Base-by-base conservation (phyloP, 2,888 invertebrate species). In the Drosophila seclusa region DNA sequence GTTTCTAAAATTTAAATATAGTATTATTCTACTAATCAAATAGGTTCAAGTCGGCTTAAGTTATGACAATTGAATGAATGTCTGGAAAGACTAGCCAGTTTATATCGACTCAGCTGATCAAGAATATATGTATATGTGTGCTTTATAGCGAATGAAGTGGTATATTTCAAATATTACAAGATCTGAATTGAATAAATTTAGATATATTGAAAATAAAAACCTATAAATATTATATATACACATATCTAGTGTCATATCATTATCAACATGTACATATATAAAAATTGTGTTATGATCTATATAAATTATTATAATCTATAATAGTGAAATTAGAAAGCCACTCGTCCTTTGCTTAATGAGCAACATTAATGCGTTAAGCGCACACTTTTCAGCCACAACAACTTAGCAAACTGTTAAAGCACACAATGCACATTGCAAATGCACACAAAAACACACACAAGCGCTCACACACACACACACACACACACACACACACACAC, bases 251-350 rank as follows among this genome's bases (percentile, higher is more conserved):
- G 21, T 42, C 5, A 13, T 21, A 13, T 45, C 13, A 21, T 13
- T 45, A 4, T 16, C 7, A 24, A 45, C 4, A 34, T 4, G 4
- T 34, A 18, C n/a, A n/a, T 10, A 18, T 40, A n/a, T 10, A 4
- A 0, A 38, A 18, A 4, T 45, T 45, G n/a, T 40, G n/a, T n/a
- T n/a, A 40, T 21, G 10, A 40, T 40, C n/a, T 42, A 40, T 10
- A 13, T 45, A 16, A 16, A 16, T 45, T 4, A 4, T 24, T 45
- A 24, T 45, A 45, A 45, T 45, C 16, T 8, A 45, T 24, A 45
- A 16, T 3, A 59, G 73, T 76, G 60, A 54, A 80, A 70, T 57
- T 73, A 68, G 58, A 76, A 68, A 66, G 67, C 53, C 40, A 50
- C 49, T 49, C n/a, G 38, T 2, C 18, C 16, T 50, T n/a, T 16